Percentiles rank a stretch among this genome's conserved stretches.
Conservation (phyloP, 2,797 vertebrate species). For the Sebastes umbrosus region DNA sequence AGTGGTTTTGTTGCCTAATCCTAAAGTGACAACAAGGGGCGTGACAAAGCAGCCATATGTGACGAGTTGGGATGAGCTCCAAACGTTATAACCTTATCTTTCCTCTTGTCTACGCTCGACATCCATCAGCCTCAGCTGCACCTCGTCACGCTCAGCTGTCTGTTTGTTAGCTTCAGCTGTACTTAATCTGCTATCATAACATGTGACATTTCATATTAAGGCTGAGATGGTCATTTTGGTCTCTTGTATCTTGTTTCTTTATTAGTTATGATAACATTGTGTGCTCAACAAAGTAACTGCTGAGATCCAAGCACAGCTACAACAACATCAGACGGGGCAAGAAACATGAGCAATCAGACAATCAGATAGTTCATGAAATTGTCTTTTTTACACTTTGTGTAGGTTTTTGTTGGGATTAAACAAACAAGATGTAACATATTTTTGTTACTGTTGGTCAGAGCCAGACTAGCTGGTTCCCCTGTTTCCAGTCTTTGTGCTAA, state of each 20-base stretch:
- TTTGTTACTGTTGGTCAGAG: background rate
- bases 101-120: background rate
- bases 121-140: background rate
- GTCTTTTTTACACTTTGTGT: no score
- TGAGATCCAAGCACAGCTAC: background rate
- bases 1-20: no score
- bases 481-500: background rate
- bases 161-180: background rate
- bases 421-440: background rate
- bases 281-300: no score
- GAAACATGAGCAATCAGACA: no score
- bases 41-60: no score
- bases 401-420: background rate
- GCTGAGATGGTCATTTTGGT: no score
- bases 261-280: background rate
- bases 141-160: background rate
- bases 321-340: no score
- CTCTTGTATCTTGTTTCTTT: background rate
- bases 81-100: no score
- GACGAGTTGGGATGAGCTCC: no score
- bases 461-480: background rate
- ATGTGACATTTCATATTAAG: background rate
- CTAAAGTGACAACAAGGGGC: no score
- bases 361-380: no score
- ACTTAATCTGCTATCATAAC: no score